A percentile compares a stretch with the other conserved stretches of the same genome.
phyloP scores from a whole-genome alignment of 2,888 invertebrate species.

The Elmis aenea region DNA sequence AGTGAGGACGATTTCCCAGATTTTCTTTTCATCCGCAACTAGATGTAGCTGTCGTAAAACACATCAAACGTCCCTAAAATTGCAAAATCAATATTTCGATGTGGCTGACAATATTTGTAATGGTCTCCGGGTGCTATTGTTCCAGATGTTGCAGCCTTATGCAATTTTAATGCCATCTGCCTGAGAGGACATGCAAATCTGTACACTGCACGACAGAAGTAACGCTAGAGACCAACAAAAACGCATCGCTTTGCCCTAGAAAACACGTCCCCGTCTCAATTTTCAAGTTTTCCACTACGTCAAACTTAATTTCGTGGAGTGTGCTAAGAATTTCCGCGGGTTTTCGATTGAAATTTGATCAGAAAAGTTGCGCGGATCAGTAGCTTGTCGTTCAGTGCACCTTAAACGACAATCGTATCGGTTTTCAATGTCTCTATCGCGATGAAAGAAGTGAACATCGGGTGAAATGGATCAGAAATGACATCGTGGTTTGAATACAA shows the following conservation, averaged over 20 bases:
- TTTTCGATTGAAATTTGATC: too few relatives aligned
- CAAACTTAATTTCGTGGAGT: too few relatives aligned
- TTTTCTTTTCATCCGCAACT: too few relatives aligned
- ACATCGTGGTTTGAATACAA: constrained; percentile 17
- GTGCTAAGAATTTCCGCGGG: too few relatives aligned
- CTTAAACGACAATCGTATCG: constrained; percentile 15
- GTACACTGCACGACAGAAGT: constrained; percentile 14
- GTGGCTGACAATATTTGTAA: constrained; percentile 24
- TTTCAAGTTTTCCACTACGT: too few relatives aligned
- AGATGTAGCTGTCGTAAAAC: too few relatives aligned
- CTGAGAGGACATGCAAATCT: constrained; percentile 11
- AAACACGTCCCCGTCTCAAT: too few relatives aligned
- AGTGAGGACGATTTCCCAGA: too few relatives aligned
- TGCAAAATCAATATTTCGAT: constrained; percentile 25
- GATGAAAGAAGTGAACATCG: constrained; percentile 9
- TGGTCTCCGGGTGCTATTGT: constrained; percentile 23
- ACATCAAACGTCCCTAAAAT: constrained; percentile 17
- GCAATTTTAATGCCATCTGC: constrained; percentile 17
- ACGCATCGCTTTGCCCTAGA: too few relatives aligned
- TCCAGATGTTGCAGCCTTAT: constrained; percentile 22
- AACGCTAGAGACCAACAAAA: too few relatives aligned
- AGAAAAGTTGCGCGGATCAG: neutral
- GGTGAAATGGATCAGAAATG: constrained; percentile 24
- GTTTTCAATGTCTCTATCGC: constrained; percentile 19
- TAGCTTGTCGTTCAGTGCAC: constrained; percentile 6